A percentile compares a stretch with the other conserved stretches of the same genome.
Conservation (phyloP, 2,113 vertebrate genomes). For the Pyrgilauda ruficollis region DNA sequence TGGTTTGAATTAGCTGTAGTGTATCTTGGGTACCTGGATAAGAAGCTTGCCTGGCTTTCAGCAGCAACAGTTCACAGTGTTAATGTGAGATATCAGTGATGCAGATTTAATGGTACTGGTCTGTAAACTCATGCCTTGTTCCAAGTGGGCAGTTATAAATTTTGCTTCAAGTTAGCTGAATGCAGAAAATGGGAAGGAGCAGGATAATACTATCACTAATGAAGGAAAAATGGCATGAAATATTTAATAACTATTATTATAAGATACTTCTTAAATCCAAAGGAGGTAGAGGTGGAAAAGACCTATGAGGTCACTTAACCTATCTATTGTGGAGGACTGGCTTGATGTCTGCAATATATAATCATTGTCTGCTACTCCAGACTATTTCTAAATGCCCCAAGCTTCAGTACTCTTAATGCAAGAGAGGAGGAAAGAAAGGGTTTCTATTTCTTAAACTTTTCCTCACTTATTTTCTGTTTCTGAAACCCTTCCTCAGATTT, state of each 20-base stretch:
- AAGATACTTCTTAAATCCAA: neutral
- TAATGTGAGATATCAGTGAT: neutral
- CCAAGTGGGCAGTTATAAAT: neutral
- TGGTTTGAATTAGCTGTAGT: neutral
- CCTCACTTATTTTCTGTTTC: neutral
- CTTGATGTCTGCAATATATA: neutral
- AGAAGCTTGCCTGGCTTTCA: neutral
- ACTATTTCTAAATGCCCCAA: neutral
- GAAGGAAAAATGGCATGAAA: neutral
- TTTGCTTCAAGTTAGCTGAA: neutral
- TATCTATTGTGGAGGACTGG: neutral
- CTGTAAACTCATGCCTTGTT: neutral
- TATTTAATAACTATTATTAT: neutral
- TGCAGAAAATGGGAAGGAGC: neutral
- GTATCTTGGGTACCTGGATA: neutral
- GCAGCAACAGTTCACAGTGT: neutral
- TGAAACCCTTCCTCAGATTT: neutral
- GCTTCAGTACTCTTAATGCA: neutral
- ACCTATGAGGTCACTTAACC: neutral
- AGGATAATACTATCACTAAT: neutral
- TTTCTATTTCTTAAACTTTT: neutral
- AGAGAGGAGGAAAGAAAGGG: neutral
- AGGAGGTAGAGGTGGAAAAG: neutral
- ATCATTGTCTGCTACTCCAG: neutral
- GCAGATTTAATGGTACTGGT: neutral